Evolutionary conservation across 92 coral and sea anemone genomes (phyloP).

Genomic region (Zoanthus solanderi): DNA sequence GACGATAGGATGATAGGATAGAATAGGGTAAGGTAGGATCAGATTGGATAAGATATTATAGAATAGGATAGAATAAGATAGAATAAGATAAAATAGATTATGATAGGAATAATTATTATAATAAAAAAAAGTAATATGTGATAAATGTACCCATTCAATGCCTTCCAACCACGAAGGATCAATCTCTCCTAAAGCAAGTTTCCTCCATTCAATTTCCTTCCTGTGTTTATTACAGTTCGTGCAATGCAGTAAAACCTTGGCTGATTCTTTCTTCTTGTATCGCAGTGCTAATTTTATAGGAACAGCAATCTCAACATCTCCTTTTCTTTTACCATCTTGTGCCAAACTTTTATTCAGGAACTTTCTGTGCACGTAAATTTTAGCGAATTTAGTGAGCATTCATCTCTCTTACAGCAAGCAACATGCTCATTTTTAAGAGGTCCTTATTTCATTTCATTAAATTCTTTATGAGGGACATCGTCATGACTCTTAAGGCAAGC

Average conservation of each 20-base stretch:
- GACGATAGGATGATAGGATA: background rate
- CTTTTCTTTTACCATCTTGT: conserved; percentile 12
- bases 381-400: background rate
- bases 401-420: background rate
- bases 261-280: conserved; percentile 67
- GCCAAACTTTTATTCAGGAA: conserved; percentile 57
- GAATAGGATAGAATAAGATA: too few relatives aligned
- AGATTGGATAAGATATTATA: too few relatives aligned
- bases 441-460: too few relatives aligned
- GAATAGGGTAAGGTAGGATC: background rate
- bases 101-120: too few relatives aligned
- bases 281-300: conserved; percentile 80
- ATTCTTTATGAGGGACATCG: too few relatives aligned
- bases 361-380: conserved; percentile 48
- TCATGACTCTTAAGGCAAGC: too few relatives aligned
- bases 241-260: conserved; percentile 70
- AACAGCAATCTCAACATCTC: conserved; percentile 74
- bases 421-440: background rate
- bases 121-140: too few relatives aligned
- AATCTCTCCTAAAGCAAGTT: conserved; percentile 74
- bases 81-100: too few relatives aligned
- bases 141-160: conserved; percentile 68
- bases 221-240: conserved; percentile 73
- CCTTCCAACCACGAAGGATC: conserved; percentile 78
- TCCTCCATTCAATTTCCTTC: conserved; percentile 85